These are phyloP conservation scores for Hyalella azteca DNA, from an alignment of 2,888 invertebrate species.

Conservation along the genomic window DNA sequence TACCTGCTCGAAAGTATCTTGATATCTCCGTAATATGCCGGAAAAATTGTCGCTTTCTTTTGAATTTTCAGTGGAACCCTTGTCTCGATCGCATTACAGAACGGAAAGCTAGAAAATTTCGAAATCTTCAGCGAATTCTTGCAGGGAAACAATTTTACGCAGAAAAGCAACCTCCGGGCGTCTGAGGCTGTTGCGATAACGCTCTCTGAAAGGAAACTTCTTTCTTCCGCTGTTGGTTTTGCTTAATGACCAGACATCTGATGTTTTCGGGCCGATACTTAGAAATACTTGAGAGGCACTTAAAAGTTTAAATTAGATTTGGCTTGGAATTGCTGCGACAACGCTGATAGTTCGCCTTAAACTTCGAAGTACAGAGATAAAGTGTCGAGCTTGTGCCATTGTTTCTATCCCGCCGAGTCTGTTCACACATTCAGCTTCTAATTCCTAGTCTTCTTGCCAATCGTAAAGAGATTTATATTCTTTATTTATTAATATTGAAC, in stretches of 20 bases:
- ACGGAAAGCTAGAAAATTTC: not conserved
- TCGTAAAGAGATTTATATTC: too few species aligned
- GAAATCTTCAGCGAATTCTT: conserved; percentile 1
- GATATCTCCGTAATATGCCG: conserved; percentile 10
- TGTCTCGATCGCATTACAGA: not conserved
- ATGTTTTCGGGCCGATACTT: conserved; percentile 40
- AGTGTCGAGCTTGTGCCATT: conserved; percentile 1
- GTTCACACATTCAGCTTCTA: too few species aligned
- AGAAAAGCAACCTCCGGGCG: conserved; percentile 18
- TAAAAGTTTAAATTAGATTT: conserved; percentile 40
- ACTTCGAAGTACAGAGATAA: conserved; percentile 32
- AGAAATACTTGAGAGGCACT: conserved; percentile 41
- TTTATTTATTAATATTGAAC: too few species aligned
- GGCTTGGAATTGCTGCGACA: conserved; percentile 34
- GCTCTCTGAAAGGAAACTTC: conserved; percentile 30
- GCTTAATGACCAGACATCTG: conserved; percentile 36
- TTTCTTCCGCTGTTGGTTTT: conserved; percentile 39
- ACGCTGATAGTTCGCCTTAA: conserved; percentile 27
- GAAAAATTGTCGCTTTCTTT: not conserved
- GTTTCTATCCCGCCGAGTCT: too few species aligned
- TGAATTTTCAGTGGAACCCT: not conserved
- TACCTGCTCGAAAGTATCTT: not conserved
- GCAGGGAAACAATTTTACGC: not conserved
- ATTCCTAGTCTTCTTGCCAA: too few species aligned
- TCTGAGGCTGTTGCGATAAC: conserved; percentile 27